A percentile compares a stretch with the other conserved stretches of the same genome.
These are phyloP conservation scores for Zele albiditarsus DNA, from an alignment of 2,888 invertebrate genomes.

Conservation along the genomic window DNA sequence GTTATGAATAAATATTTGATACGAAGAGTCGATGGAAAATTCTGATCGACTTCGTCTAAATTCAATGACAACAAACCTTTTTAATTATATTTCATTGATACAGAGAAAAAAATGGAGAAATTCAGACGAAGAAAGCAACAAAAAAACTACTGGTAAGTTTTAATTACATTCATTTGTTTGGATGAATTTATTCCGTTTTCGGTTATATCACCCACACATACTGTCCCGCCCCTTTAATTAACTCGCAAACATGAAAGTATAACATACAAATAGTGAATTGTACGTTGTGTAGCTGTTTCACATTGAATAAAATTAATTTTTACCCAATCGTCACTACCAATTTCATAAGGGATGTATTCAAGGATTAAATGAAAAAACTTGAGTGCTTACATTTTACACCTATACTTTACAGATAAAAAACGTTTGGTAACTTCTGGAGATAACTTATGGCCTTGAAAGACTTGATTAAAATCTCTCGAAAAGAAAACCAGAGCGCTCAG, in stretches of 20 bases:
- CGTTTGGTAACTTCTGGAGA: no score
- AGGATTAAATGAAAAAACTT: no score
- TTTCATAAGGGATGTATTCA: neutral
- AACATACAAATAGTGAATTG: neutral
- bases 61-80: no score
- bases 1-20: no score
- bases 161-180: neutral
- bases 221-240: neutral
- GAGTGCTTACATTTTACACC: no score
- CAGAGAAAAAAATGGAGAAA: neutral
- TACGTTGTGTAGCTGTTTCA: neutral
- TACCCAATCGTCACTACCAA: neutral
- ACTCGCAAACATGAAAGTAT: neutral
- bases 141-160: neutral
- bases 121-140: neutral
- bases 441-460: no score
- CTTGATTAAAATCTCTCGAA: no score
- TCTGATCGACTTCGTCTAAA: no score
- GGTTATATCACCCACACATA: neutral
- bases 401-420: no score
- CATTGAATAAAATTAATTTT: neutral
- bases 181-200: neutral
- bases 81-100: no score
- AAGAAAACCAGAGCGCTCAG: no score
- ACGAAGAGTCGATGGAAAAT: no score